phyloP scores from a whole-genome alignment of 2,113 vertebrate genomes.

The Leptocoma aspasia region DNA sequence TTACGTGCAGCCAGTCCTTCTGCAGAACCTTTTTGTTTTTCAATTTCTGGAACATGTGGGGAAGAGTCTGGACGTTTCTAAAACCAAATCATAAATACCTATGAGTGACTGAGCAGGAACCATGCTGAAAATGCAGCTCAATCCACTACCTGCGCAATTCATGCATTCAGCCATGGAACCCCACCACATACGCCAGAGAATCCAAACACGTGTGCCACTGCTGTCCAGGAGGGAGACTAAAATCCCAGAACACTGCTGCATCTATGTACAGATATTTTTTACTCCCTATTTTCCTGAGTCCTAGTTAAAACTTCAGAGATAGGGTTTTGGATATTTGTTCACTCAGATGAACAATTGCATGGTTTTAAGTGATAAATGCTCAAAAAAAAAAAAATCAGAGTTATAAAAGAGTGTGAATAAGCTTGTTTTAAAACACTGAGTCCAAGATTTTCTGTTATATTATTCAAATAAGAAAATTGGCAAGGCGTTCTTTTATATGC shows the following conservation, averaged over 20 bases:
- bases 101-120: neutral
- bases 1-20: neutral
- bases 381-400: neutral
- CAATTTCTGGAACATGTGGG: neutral
- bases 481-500: neutral
- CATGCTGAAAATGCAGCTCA: neutral
- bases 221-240: neutral
- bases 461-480: slow-evolving; percentile 2
- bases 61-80: neutral
- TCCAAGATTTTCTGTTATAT: neutral
- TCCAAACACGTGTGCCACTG: neutral
- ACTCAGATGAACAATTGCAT: neutral
- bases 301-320: neutral
- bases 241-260: neutral
- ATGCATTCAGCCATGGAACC: neutral
- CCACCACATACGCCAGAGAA: neutral
- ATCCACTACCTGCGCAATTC: neutral
- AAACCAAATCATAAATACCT: neutral
- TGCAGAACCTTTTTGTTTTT: neutral
- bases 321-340: neutral
- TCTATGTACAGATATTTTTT: neutral
- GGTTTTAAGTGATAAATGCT: slow-evolving; percentile 27
- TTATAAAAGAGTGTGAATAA: neutral
- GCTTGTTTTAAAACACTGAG: neutral
- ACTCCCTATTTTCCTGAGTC: neutral